These are phyloP conservation scores for Diorhabda elongata DNA, from an alignment of 1,140 invertebrate genomes.

Conservation along the genomic window DNA sequence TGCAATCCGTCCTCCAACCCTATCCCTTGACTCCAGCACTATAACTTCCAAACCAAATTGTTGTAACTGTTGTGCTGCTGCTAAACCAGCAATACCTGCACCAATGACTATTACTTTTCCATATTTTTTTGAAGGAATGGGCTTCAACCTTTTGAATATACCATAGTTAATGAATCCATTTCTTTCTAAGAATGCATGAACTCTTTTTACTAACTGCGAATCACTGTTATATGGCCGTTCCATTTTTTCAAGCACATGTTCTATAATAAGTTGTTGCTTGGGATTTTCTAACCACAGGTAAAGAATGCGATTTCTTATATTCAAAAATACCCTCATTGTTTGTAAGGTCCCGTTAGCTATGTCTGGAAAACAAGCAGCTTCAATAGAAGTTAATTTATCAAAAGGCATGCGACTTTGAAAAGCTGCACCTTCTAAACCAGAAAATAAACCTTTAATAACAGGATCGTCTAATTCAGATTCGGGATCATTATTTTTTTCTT, in stretches of 20 bases:
- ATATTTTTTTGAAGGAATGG: constrained; percentile 70
- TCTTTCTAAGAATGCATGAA: constrained; percentile 90
- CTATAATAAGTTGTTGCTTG: constrained; percentile 83
- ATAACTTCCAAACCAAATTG: constrained; percentile 96
- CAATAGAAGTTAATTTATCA: constrained; percentile 91
- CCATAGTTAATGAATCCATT: constrained; percentile 99
- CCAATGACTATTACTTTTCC: constrained; percentile 94
- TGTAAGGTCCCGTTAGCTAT: constrained; percentile 75
- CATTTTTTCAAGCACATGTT: constrained; percentile 75
- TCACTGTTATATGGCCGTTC: constrained; percentile 93
- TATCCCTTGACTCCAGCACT: constrained; percentile 89
- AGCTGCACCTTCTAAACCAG: constrained; percentile 83
- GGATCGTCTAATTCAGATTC: constrained; percentile 47
- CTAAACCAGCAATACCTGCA: constrained; percentile 87
- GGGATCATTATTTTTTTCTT: constrained; percentile 53
- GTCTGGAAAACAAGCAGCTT: constrained; percentile 91
- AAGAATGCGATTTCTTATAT: constrained; percentile 90
- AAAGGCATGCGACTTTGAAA: constrained; percentile 91
- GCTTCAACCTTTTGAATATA: constrained; percentile 83
- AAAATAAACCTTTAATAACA: constrained; percentile 45
- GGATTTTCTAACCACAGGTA: constrained; percentile 97
- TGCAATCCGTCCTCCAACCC: constrained; percentile 93
- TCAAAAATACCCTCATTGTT: constrained; percentile 86
- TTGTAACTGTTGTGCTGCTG: constrained; percentile 89
- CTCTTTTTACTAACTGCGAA: constrained; percentile 68